Evolutionary conservation across 2,113 vertebrate species (phyloP).

Genomic region (Pithys albifrons): DNA sequence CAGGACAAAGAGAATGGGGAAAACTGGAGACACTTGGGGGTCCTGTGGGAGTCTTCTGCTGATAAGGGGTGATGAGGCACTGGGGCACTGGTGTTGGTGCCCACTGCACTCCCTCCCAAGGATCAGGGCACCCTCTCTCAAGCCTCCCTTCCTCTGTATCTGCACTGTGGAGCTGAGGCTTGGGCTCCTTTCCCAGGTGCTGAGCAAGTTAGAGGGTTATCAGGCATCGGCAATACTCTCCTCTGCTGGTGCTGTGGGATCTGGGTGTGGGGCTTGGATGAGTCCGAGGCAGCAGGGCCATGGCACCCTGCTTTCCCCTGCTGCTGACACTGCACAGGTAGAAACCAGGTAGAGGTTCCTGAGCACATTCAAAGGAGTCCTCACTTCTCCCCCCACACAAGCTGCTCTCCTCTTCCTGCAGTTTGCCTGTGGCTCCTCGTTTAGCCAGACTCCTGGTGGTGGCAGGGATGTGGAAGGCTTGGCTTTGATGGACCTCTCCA

Average conservation of each 20-base stretch:
- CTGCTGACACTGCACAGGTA: neutral
- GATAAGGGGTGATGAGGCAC: neutral
- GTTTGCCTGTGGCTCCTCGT: neutral
- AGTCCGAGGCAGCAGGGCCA: neutral
- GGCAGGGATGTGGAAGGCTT: neutral
- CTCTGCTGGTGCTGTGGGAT: neutral
- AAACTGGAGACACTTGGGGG: neutral
- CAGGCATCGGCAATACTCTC: neutral
- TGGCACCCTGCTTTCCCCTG: neutral
- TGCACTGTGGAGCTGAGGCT: neutral
- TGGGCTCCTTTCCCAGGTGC: neutral
- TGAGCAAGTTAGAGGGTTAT: fast-evolving
- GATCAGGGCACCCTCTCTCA: neutral
- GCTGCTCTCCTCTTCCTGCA: neutral
- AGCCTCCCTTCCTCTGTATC: neutral
- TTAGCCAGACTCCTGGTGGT: neutral
- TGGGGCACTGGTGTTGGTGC: fast-evolving
- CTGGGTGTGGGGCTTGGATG: neutral
- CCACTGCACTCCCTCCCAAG: neutral
- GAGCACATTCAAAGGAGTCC: neutral
- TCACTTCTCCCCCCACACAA: fast-evolving
- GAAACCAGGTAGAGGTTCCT: no score
- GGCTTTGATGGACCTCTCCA: slow-evolving; percentile 9
- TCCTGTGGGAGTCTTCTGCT: neutral
- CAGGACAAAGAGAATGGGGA: neutral